phyloP scores from a whole-genome alignment of 2,888 invertebrate genomes.

The Clepsis dumicolana region DNA sequence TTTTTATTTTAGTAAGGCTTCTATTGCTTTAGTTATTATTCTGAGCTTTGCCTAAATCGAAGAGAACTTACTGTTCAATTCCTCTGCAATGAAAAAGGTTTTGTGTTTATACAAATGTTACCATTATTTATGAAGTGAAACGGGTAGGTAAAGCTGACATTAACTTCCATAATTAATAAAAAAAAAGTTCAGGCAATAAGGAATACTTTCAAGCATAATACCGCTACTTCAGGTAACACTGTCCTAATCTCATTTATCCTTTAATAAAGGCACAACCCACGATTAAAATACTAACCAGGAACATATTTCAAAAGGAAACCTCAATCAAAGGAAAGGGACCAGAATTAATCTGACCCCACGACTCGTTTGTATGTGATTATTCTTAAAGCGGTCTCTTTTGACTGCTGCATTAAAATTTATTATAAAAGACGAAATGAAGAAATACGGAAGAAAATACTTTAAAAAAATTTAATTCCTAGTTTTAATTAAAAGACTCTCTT shows the following conservation, averaged over 20 bases:
- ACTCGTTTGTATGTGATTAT: conserved; percentile 48
- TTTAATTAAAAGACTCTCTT: background rate
- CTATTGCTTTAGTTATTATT: too few species aligned
- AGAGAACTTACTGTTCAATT: too few species aligned
- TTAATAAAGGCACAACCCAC: conserved; percentile 18
- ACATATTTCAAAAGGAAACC: conserved; percentile 37
- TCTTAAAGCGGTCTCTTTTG: conserved; percentile 45
- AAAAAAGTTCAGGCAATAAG: background rate
- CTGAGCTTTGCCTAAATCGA: too few species aligned
- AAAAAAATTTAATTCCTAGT: too few species aligned
- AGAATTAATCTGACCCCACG: conserved; percentile 47
- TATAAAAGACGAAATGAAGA: conserved; percentile 41
- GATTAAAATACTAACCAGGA: conserved; percentile 35
- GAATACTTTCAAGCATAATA: background rate
- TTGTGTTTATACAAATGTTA: too few species aligned
- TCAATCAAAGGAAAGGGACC: conserved; percentile 39
- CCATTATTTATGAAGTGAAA: too few species aligned
- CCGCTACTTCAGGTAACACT: background rate
- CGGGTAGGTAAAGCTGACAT: too few species aligned
- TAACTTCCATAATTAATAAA: too few species aligned
- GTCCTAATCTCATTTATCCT: background rate
- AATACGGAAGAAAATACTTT: too few species aligned
- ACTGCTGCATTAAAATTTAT: conserved; percentile 47
- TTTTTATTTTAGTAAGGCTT: too few species aligned
- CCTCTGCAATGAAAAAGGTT: too few species aligned